Evolutionary conservation across 2,113 vertebrate species (phyloP), one percentile per base, ranked within the genome.

Genomic region (Canis aureus): DNA sequence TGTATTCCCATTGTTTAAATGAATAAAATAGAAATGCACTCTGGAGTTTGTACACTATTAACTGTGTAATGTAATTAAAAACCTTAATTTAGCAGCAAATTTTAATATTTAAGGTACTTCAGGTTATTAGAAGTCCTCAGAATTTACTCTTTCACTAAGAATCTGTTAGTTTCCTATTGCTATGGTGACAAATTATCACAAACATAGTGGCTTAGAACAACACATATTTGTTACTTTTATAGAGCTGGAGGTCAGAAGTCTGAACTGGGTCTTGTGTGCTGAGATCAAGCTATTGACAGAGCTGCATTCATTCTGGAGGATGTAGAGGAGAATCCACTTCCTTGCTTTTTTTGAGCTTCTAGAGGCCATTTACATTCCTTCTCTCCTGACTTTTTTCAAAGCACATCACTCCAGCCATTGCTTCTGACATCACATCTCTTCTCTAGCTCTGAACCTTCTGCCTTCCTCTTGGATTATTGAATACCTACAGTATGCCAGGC

Each of bases 101-200:
- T 73, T 88, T 87, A 92, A 79, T 87, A 60, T 83, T 74, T 91
- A 67, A 81, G n/a, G 13, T 93, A 90, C 4, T 83, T 95, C 35
- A 81, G 19, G 22, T 91, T 66, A 90, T 73, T 86, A 8, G 29
- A 91, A 66, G 15, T 71, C 29, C 83, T 17, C 20, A 86, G 74
- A 74, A 81, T 95, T 69, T 83, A 38, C 19, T 82, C 35, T 79
- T 82, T 82, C 2, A 74, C 27, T 57, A 17, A 60, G 27, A 81
- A 83, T 83, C 22, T 86, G 2, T 82, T 76, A 13, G 11, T 60
- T 71, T 81, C 16, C 2, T 49, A 17, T 62, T 66, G 15, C 10
- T 89, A 5, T 13, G 59, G 0, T 60, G 73, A 89, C 13, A 76
- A 85, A 57, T 82, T 38, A 55, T 67, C 32, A 69, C n/a, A 71